Evolutionary conservation across 2,888 invertebrate species (phyloP).

Genomic region (Eupithecia pulchellata): DNA sequence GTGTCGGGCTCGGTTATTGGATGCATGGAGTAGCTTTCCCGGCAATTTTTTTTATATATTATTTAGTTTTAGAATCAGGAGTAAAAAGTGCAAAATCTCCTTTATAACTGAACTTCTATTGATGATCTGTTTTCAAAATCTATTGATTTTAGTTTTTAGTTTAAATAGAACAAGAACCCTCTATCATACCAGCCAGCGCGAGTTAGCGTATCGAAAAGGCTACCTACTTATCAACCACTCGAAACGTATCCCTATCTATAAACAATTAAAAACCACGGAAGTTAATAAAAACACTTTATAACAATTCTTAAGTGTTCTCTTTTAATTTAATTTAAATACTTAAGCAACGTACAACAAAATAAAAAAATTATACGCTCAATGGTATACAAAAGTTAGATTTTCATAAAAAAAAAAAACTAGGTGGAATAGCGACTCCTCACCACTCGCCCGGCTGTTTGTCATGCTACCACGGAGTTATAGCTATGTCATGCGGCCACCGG

Average conservation of each 20-base stretch:
- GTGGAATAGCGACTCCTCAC: slow-evolving; percentile 62
- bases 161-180: not conserved
- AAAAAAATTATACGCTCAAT: not conserved
- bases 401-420: slow-evolving; percentile 33
- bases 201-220: not conserved
- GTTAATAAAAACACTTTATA: not conserved
- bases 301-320: not conserved
- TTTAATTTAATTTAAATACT: not conserved
- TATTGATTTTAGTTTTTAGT: not conserved
- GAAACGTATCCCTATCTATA: not conserved
- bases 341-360: too few relatives aligned
- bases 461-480: slow-evolving; percentile 83
- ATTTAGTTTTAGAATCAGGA: not conserved
- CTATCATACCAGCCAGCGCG: not conserved
- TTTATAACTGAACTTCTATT: not conserved
- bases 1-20: slow-evolving; percentile 72
- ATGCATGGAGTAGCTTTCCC: slow-evolving; percentile 59
- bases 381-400: too few relatives aligned
- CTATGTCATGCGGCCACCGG: slow-evolving; percentile 85
- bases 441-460: slow-evolving; percentile 74
- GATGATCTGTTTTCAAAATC: not conserved
- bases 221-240: not conserved
- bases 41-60: slow-evolving; percentile 42
- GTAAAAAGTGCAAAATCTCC: not conserved
- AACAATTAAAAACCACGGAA: too few relatives aligned